A percentile compares a stretch with the other conserved stretches of the same genome.
These are phyloP conservation scores for Troides oblongomaculatus DNA, from an alignment of 2,888 invertebrate species.

Conservation along the genomic window DNA sequence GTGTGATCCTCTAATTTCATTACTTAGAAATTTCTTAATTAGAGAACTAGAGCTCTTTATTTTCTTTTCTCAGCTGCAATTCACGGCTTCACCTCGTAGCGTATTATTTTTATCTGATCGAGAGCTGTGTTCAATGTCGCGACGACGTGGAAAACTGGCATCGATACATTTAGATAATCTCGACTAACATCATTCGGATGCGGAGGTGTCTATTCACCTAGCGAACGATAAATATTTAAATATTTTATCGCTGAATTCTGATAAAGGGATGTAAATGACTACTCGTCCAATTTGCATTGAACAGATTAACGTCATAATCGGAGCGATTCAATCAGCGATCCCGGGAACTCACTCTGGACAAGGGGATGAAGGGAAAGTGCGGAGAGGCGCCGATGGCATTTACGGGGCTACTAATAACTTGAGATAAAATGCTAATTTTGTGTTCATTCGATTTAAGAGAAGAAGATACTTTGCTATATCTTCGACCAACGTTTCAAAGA, in stretches of 20 bases:
- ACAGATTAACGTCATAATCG: conserved; percentile 80
- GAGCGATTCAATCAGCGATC: conserved; percentile 76
- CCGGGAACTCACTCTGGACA: conserved; percentile 61
- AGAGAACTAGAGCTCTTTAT: not conserved
- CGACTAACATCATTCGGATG: conserved; percentile 27
- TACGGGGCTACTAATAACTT: conserved; percentile 71
- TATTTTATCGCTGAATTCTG: conserved; percentile 70
- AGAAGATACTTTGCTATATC: conserved; percentile 51
- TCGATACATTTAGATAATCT: conserved; percentile 22
- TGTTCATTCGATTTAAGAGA: conserved; percentile 74
- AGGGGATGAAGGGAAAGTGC: conserved; percentile 38
- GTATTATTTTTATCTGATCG: not conserved
- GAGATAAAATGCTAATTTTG: conserved; percentile 79
- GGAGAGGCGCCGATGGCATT: conserved; percentile 45
- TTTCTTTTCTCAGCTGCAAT: not conserved
- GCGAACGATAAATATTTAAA: conserved; percentile 72
- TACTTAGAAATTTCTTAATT: not conserved
- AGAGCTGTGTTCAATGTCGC: conserved; percentile 9
- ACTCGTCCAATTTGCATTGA: conserved; percentile 78
- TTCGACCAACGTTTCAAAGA: conserved; percentile 21
- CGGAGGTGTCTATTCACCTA: conserved; percentile 44
- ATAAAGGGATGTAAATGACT: conserved; percentile 78
- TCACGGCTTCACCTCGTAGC: not conserved
- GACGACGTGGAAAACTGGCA: conserved; percentile 15
- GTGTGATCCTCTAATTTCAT: not conserved